These are phyloP conservation scores for Euura lappo DNA, from an alignment of 1,140 invertebrate species.

Conservation along the genomic window DNA sequence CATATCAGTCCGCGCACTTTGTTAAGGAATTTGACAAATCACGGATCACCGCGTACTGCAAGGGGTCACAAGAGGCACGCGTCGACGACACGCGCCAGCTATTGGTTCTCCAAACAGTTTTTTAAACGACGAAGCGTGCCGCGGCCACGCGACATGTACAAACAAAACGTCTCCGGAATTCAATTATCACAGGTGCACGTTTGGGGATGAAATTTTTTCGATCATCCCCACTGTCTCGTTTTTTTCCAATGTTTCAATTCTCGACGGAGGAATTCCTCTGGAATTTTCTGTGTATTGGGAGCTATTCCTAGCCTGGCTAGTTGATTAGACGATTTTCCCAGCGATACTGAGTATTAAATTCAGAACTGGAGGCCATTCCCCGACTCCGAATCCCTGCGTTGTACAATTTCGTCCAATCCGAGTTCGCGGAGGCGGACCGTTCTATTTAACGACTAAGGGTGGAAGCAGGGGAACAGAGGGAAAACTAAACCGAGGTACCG, in stretches of 20 bases:
- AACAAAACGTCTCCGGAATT: neutral
- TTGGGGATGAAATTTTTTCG: no score
- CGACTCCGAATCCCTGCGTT: slow-evolving; percentile 30
- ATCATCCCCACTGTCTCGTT: no score
- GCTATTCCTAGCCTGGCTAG: neutral
- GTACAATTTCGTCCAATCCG: slow-evolving; percentile 43
- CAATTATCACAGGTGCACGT: no score
- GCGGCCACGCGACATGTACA: slow-evolving; percentile 24
- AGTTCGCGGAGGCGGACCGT: slow-evolving; percentile 32
- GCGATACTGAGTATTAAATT: slow-evolving; percentile 22
- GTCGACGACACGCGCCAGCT: slow-evolving; percentile 12
- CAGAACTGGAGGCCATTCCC: slow-evolving; percentile 16
- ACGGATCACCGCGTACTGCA: no score
- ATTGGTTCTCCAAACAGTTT: slow-evolving; percentile 35
- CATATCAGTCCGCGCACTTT: no score
- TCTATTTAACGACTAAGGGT: slow-evolving; percentile 22
- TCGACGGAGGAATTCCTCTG: no score
- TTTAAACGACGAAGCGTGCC: slow-evolving; percentile 46
- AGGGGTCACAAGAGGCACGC: slow-evolving; percentile 32
- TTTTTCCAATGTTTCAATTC: no score
- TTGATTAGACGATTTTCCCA: slow-evolving; percentile 19
- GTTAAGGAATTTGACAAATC: no score
- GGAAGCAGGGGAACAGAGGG: slow-evolving; percentile 23
- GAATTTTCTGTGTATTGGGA: no score
- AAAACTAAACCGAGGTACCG: slow-evolving; percentile 46